Base-by-base conservation (phyloP, 1,140 invertebrate species). In the Drosophila bifasciata region DNA sequence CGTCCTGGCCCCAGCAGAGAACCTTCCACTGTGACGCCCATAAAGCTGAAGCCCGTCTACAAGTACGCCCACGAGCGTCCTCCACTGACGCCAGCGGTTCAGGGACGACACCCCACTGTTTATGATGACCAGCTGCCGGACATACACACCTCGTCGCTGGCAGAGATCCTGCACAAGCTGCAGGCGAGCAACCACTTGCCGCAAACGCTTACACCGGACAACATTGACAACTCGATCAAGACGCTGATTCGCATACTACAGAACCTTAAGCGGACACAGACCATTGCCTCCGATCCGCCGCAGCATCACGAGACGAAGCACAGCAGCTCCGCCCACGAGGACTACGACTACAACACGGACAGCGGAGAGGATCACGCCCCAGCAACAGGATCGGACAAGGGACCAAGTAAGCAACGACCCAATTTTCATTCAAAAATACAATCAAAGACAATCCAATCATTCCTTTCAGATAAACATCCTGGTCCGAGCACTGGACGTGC, bases 181-280 rank as follows among this genome's bases (percentile, higher is more conserved):
- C 95, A 96, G 76, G 91, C 95, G 4, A 94, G 94, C 61, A 96
- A 96, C 90, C 94, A 94, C 32, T 91, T 97, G 48, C 96, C 96
- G 1, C 94, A 96, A 67, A 94, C 93, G 9, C 92, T 96, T 2
- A 96, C 94, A 21, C 93, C 93, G 36, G 94, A 96, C 58, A 97
- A 96, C 76, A 94, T 96, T 23, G 95, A 95, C 60, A 94, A 94
- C 41, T 96, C 95, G 43, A 95, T 96, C 28, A 94, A 94, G 80
- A 96, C 95, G 0, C 91, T 96, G 15, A 93, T 96, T 8, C 94
- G 95, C 77, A 95, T 96, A 36, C 81, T 96, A 2, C 94, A 94
- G 50, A 93, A 94, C 41, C 92, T 96, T 13, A 95, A 94, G 80
- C 92, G 93, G 58, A 91, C 91, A 51, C 92, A 93, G 50, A 92